Conservation (phyloP, 2,113 vertebrate species). For the Narcine bancroftii region DNA sequence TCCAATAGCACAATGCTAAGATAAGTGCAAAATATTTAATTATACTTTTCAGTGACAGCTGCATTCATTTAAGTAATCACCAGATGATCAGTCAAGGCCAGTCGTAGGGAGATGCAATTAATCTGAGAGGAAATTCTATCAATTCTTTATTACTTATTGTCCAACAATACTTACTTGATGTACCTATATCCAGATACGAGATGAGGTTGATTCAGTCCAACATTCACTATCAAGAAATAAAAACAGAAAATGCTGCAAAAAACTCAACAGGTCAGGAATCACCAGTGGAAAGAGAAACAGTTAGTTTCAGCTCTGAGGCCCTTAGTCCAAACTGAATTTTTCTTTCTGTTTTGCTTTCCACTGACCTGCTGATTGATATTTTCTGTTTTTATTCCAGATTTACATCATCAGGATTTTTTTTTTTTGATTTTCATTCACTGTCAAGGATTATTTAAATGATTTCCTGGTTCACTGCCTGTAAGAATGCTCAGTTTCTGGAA, state of each 20-base stretch:
- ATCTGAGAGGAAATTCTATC: not conserved
- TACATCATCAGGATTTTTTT: too few species aligned
- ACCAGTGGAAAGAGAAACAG: too few species aligned
- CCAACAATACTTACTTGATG: not conserved
- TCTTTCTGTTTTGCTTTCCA: too few species aligned
- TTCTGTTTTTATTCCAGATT: too few species aligned
- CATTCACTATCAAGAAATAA: not conserved
- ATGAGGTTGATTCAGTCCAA: not conserved
- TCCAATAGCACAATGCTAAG: not conserved
- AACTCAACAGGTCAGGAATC: too few species aligned
- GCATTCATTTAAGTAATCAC: too few species aligned
- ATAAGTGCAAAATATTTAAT: not conserved
- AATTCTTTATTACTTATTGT: not conserved
- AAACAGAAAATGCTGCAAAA: too few species aligned
- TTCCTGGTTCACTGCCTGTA: not conserved
- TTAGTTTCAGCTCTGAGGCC: too few species aligned
- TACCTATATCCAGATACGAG: not conserved
- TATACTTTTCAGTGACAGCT: not conserved
- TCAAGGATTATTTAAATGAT: not conserved
- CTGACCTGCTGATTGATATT: too few species aligned
- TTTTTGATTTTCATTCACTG: not conserved
- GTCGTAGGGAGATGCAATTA: not conserved
- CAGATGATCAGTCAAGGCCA: not conserved
- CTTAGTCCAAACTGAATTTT: too few species aligned
- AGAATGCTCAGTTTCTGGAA: not conserved